A percentile compares a stretch with the other conserved stretches of the same genome.
Conservation (phyloP, 2,113 vertebrate species). For the Channa argus region DNA sequence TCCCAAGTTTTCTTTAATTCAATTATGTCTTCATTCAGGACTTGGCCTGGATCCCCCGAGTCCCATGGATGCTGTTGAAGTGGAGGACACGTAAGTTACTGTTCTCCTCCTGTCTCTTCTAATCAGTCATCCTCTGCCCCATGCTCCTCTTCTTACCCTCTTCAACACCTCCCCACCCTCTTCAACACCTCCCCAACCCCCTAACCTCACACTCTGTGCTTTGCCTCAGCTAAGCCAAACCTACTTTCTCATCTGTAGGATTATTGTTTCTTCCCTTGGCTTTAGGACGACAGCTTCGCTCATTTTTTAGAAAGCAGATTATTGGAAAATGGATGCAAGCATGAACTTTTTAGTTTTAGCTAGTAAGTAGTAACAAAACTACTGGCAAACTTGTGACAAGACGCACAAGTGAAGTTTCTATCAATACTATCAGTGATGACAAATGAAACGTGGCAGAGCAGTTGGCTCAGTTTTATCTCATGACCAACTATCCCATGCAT, state of each 20-base stretch:
- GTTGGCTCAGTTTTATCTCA: conserved; percentile 32
- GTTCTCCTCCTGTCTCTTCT: conserved; percentile 38
- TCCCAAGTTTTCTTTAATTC: background rate
- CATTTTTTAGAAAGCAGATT: conserved; percentile 48
- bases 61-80: conserved; percentile 79
- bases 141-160: background rate
- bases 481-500: background rate
- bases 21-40: conserved; percentile 73
- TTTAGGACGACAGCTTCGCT: conserved; percentile 21
- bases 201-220: background rate
- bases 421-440: too few species aligned
- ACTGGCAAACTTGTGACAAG: too few species aligned
- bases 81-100: conserved; percentile 87
- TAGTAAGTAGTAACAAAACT: too few species aligned
- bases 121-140: conserved; percentile 41
- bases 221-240: conserved; percentile 39
- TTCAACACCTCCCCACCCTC: background rate
- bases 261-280: conserved; percentile 56
- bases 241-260: conserved; percentile 44
- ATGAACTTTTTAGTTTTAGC: conserved; percentile 36
- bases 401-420: too few species aligned
- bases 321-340: background rate
- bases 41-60: conserved; percentile 87
- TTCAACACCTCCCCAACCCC: background rate
- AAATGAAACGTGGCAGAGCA: background rate